A percentile compares a stretch with the other conserved stretches of the same genome.
These are phyloP conservation scores for Erithacus rubecula DNA, from an alignment of 2,797 vertebrate species.

Conservation along the genomic window DNA sequence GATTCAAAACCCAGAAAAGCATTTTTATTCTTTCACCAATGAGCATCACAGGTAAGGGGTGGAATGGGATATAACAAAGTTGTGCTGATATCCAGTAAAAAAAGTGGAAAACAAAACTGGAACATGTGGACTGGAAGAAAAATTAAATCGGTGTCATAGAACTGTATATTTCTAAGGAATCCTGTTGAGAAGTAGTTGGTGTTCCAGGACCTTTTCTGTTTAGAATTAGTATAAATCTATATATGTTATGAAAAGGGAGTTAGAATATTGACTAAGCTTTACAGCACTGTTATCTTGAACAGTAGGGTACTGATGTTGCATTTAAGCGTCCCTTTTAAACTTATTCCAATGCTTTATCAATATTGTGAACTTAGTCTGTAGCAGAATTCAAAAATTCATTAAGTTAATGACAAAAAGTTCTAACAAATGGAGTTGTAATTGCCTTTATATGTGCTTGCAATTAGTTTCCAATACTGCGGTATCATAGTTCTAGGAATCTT, in stretches of 20 bases:
- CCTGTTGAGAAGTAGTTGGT: background rate
- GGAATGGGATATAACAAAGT: background rate
- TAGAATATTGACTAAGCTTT: background rate
- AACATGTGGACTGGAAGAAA: background rate
- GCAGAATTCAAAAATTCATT: background rate
- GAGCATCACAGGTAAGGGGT: constrained; percentile 90
- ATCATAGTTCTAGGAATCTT: background rate
- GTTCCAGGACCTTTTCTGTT: background rate
- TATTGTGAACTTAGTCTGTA: background rate
- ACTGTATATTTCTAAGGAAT: background rate
- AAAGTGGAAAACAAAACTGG: background rate
- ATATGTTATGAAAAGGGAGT: background rate
- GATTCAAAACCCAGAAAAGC: constrained; percentile 86
- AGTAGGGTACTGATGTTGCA: background rate
- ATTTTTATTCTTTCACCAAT: constrained; percentile 95
- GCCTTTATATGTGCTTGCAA: background rate
- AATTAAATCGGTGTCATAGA: background rate
- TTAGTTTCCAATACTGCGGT: background rate
- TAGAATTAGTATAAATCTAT: background rate
- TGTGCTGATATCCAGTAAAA: background rate
- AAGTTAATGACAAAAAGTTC: background rate
- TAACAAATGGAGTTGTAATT: background rate
- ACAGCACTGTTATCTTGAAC: background rate
- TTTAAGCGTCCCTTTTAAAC: background rate
- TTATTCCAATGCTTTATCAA: background rate